A percentile compares a stretch with the other conserved stretches of the same genome.
These are phyloP conservation scores for Gobiocypris rarus DNA, from an alignment of 2,113 vertebrate genomes.

Conservation along the genomic window DNA sequence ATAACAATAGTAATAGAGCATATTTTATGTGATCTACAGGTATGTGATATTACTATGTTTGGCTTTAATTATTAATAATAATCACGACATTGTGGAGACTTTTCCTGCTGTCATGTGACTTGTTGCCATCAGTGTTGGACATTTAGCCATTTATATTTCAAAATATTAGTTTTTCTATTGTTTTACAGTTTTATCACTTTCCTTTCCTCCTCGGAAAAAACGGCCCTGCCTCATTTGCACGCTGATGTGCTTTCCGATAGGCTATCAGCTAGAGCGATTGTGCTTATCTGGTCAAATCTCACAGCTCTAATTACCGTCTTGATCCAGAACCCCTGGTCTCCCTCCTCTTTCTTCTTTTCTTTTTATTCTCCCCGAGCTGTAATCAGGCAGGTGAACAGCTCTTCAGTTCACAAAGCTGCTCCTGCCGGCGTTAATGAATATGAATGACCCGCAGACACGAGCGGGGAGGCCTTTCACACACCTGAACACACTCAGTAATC, in stretches of 20 bases:
- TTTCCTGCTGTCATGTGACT: background rate
- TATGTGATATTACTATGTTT: background rate
- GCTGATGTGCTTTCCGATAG: slow-evolving; percentile 62
- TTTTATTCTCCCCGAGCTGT: slow-evolving; percentile 68
- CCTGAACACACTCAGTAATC: slow-evolving; percentile 9
- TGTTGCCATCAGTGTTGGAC: background rate
- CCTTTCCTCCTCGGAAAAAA: background rate
- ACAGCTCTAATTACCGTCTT: slow-evolving; percentile 68
- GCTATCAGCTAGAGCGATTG: slow-evolving; percentile 66
- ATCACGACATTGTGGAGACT: background rate
- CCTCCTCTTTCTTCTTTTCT: slow-evolving; percentile 15
- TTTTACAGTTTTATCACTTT: slow-evolving; percentile 53
- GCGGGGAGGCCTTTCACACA: slow-evolving; percentile 3
- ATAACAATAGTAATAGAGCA: background rate
- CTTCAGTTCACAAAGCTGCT: slow-evolving; percentile 72
- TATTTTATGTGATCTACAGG: background rate
- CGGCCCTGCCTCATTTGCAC: slow-evolving; percentile 45
- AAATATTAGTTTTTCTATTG: slow-evolving; percentile 33
- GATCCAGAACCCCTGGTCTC: slow-evolving; percentile 57
- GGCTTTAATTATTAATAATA: background rate
- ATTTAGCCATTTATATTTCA: background rate
- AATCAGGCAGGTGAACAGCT: slow-evolving; percentile 78
- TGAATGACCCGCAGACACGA: slow-evolving; percentile 70
- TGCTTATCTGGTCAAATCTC: slow-evolving; percentile 76
- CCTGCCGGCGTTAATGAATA: slow-evolving; percentile 76